Evolutionary conservation across 2,797 vertebrate genomes (phyloP), one percentile per base, ranked within the genome.

Genomic region (Crax fasciolata): DNA sequence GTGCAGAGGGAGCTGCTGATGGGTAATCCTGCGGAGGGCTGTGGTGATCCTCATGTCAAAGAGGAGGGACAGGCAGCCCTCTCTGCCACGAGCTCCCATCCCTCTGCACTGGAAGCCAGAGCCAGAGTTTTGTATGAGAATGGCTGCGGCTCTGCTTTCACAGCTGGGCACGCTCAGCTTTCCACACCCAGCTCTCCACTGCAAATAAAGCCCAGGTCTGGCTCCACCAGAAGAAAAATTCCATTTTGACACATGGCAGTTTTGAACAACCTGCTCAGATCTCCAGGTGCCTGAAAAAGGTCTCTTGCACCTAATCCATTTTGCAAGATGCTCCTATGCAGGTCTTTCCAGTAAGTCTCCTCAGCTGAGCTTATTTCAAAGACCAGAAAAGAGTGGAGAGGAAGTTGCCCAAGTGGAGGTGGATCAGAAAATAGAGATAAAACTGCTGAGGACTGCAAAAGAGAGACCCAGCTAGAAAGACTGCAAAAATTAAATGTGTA

Each of bases 31-130:
- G 63, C 21, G 27, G 78, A 90, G 62, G 57, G 41, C 13, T 82
- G 67, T 41, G 67, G 58, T 16, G 35, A 43, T 71, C 84, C 89
- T 89, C 52, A 70, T 94, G 54, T 10, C 82, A 86, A 80, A 1
- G 20, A 82, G 46, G 46, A 55, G 54, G 61, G 58, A 25, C 76
- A 92, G 35, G 5, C 41, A 49, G 18, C 16, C 12, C 44, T 35
- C 59, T 84, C 84, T 52, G 8, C 49, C 68, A 28, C 54, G 76
- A 77, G 27, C 68, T 85, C 76, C 62, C 61, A 51, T 49, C 41
- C 51, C 23, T 28, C 46, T n/a, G 38, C 65, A 65, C 20, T 17
- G 13, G 57, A 39, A 51, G 28, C 27, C 17, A 39, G 20, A 28
- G 21, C 15, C 49, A 61, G 28, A 25, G 65, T 32, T 43, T 55